Base-by-base conservation (phyloP, 2,797 vertebrate genomes). In the Agapornis canus region DNA sequence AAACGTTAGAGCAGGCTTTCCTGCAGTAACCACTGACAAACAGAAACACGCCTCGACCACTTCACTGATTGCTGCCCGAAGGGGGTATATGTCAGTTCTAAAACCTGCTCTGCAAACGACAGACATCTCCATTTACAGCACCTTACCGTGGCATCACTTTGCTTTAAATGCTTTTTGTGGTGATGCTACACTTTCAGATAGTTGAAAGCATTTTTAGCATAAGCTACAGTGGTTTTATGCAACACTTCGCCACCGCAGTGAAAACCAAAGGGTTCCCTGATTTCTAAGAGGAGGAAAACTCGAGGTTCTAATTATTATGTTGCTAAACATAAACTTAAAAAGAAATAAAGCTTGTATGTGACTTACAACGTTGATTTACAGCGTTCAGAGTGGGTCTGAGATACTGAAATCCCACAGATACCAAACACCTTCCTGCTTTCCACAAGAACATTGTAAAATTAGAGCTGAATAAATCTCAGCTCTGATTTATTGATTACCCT, bases 31-130 rank as follows among this genome's bases (percentile, higher is more conserved):
- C 21, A 15, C 48, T 8, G 52, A 35, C 37, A 57, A 47, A 51
- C 3, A 29, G 4, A 16, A 51, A 27, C 1, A 12, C 31, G 23
- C 39, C 39, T 45, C 2, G 1, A 1, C 23, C 8, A 1, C 13
- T 26, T 45, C 51, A 13, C 64, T 14, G 14, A 57, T 23, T 3
- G 22, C 56, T 10, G 23, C 22, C 52, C 11, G 8, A 35, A 29
- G 0, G 0, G 42, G 27, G 11, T 9, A 1, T 0, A 13, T 25
- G 56, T 2, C 23, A 4, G 5, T 3, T 16, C 9, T 15, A 29
- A 40, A 51, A 40, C 11, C 29, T 22, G 45, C 45, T 56, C 52
- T 13, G 29, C 11, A 11, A 61, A 47, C 3, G 3, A 8, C 12
- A 29, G 64, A 31, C 21, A 4, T 26, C 59, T 27, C 73, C 17